Evolutionary conservation across 2,888 invertebrate genomes (phyloP), one percentile per base, ranked within the genome.

Genomic region (Pinctada fucata): DNA sequence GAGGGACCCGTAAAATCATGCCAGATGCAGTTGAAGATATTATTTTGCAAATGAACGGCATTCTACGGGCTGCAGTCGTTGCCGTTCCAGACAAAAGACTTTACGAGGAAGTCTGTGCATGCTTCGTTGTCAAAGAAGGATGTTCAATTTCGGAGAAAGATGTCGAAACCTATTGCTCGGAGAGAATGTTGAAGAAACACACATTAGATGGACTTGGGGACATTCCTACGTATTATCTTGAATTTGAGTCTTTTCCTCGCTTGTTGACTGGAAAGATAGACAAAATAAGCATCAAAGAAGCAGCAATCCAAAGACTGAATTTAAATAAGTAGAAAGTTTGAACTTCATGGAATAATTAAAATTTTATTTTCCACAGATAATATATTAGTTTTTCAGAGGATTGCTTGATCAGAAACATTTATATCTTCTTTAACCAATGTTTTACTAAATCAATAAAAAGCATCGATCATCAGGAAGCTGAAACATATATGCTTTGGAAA

Each of bases 91-190:
- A 78, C 47, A 68, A 13, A n/a, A 67, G 69, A 13, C 50, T 78
- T 16, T 78, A 69, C 69, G 78, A 78, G 31, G 78, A 78, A 68
- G 64, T 78, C 1, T 78, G 78, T 47, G 69, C 72, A n/a, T 78
- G 78, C 49, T 78, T 63, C n/a, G 51, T 69, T 5, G 4, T 73
- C 1, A 49, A 68, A 3, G 63, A 68, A 8, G 52, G 45, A 3
- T 13, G 48, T 6, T 68, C 31, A n/a, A 45, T 78, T 8, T 51
- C 72, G 16, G 69, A 52, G 16, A 49, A 45, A 47, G 78, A 78
- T 5, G 73, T 78, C 2, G 48, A 73, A 47, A 4, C 31, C 2
- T 69, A 63, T 63, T 78, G 78, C 67, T 58, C 68, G 51, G 47
- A 73, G 8, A 58, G 58, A 58, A 58, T 58, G 58, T 13, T 58